Base-by-base conservation (phyloP, 2,797 vertebrate genomes). In the Mastacembelus armatus region DNA sequence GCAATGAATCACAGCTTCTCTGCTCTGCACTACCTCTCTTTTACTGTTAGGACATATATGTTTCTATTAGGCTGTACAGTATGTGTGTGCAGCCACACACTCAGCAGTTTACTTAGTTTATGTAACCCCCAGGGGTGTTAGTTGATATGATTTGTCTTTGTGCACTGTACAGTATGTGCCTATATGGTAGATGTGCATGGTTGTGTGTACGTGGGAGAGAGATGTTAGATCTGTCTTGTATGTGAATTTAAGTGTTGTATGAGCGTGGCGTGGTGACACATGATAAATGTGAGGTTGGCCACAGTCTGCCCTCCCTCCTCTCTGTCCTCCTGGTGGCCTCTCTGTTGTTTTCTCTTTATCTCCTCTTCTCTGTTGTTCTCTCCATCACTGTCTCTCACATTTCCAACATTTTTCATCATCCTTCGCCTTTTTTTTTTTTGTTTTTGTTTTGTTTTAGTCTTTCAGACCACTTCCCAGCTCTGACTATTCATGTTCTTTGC, bases 251-350 rank as follows among this genome's bases (percentile, higher is more conserved):
- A 66, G 78, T 65, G 69, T 71, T 77, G 82, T 76, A 48, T 72
- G 66, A 78, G 71, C 63, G 38, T 59, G 65, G 66, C 19, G 21
- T 33, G 54, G 60, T 75, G 84, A 90, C 81, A 77, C 77, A 78
- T 91, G 88, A 92, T 90, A 21, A 88, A 92, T 92, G 82, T 44
- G 77, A 61, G 83, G 47, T 79, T 77, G 62, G 49, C 79, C 48
- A 3, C 59, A 73, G 70, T 19, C 74, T 81, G 77, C 76, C 76
- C 64, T 85, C 71, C 62, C 59, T 66, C 69, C 59, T 32, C 73
- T 27, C 27, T 85, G 82, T 85, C 86, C 85, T 92, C 81, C 70
- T 44, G 66, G 66, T 90, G 86, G 86, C 86, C 89, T 85, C 80
- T 81, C 26, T 33, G 21, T 55, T 64, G 32, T 60, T 43, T 50